Conservation (phyloP, 2,888 invertebrate genomes). For the Subacronicta megacephala region DNA sequence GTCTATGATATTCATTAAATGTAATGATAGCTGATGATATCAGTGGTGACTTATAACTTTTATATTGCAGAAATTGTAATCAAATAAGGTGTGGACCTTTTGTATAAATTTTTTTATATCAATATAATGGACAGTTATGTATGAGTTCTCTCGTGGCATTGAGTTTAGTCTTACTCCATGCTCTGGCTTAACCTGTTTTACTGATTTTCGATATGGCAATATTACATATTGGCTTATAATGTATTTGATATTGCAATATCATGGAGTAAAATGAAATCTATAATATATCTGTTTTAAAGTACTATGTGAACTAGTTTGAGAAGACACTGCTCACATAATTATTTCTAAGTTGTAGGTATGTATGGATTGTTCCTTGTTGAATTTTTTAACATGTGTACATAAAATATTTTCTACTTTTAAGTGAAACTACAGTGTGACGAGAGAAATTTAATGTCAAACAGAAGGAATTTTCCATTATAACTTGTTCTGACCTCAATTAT, state of each 20-base stretch:
- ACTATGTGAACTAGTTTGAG: conserved; percentile 43
- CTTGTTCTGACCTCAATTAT: conserved; percentile 62
- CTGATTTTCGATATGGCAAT: conserved; percentile 43
- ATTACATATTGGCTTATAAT: conserved; percentile 42
- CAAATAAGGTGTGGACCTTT: conserved; percentile 86
- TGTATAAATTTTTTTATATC: conserved; percentile 86
- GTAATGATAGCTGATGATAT: conserved; percentile 70
- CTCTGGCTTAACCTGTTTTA: conserved; percentile 48
- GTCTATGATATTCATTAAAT: conserved; percentile 66
- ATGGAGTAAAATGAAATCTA: conserved; percentile 50
- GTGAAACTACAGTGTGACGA: conserved; percentile 87
- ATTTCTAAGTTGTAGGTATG: conserved; percentile 62
- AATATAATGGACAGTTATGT: conserved; percentile 76
- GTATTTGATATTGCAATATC: conserved; percentile 49
- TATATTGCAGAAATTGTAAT: conserved; percentile 85
- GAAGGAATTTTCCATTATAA: conserved; percentile 72
- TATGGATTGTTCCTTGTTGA: conserved; percentile 75
- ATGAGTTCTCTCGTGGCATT: conserved; percentile 88
- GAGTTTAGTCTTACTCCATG: conserved; percentile 66
- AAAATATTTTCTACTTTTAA: conserved; percentile 83
- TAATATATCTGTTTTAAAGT: conserved; percentile 48
- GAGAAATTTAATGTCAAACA: conserved; percentile 79
- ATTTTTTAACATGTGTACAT: conserved; percentile 79
- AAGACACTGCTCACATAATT: conserved; percentile 56
- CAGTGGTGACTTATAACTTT: conserved; percentile 82